Conservation (phyloP, 2,888 invertebrate species). For the Electrophaes corylata region DNA sequence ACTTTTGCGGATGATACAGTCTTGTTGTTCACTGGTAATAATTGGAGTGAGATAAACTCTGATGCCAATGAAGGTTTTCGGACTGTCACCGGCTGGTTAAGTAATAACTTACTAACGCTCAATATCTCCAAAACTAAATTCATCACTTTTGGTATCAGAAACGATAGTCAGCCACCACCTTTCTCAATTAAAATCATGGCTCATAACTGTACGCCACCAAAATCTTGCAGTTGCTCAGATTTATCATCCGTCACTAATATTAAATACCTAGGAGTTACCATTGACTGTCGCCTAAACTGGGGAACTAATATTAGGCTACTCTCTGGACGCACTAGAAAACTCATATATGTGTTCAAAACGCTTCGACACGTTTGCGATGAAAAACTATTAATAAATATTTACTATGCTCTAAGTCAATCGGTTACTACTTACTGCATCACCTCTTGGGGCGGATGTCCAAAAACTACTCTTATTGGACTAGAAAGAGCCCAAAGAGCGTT, state of each 20-base stretch:
- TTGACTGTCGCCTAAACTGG: conserved; percentile 4
- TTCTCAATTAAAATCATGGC: conserved; percentile 10
- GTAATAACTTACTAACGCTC: conserved; percentile 12
- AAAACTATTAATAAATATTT: background rate
- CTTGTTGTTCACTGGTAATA: conserved; percentile 9
- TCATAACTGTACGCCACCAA: background rate
- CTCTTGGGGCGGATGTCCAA: conserved; percentile 14
- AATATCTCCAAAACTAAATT: conserved; percentile 22
- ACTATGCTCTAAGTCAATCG: conserved; percentile 1
- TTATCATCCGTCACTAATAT: background rate
- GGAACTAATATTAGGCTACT: background rate
- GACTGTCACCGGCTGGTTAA: conserved; percentile 10
- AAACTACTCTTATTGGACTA: background rate
- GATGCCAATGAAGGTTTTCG: conserved; percentile 11
- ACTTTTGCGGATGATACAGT: conserved; percentile 24
- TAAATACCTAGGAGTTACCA: conserved; percentile 12
- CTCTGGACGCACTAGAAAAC: conserved; percentile 5
- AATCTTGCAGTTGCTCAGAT: background rate
- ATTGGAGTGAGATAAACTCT: conserved; percentile 10
- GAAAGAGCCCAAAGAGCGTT: conserved; percentile 10
- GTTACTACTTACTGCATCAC: conserved; percentile 16
- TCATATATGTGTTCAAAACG: conserved; percentile 17
- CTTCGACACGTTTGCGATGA: background rate
- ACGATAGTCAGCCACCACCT: conserved; percentile 8
- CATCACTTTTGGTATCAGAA: conserved; percentile 10